Evolutionary conservation across 2,888 invertebrate genomes (phyloP).

Genomic region (Laspeyria flexula): DNA sequence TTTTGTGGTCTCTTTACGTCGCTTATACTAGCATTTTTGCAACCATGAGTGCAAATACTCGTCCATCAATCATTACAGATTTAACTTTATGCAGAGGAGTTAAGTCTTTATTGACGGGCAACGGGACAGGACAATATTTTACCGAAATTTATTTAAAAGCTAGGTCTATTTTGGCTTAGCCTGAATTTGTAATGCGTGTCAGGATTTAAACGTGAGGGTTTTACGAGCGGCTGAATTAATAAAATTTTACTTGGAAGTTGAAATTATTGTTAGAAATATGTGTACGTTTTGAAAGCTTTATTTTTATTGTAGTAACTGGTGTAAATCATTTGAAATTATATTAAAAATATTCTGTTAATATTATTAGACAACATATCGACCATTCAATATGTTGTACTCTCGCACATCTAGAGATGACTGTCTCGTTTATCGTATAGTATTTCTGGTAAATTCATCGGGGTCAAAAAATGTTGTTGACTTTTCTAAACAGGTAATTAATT

Average conservation of each 20-base stretch:
- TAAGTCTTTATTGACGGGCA: constrained; percentile 61
- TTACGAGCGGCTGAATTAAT: neutral
- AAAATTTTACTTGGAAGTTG: neutral
- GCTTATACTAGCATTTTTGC: constrained; percentile 36
- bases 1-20: constrained; percentile 6
- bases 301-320: too few relatives aligned
- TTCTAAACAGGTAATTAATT: too few relatives aligned
- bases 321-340: neutral
- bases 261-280: neutral
- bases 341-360: too few relatives aligned
- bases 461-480: too few relatives aligned
- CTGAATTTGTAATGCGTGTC: neutral
- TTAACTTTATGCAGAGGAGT: constrained; percentile 62
- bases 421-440: too few relatives aligned
- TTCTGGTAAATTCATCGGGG: too few relatives aligned
- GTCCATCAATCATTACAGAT: constrained; percentile 75
- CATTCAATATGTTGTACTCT: too few relatives aligned
- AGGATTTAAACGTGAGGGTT: neutral
- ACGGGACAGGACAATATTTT: constrained; percentile 17
- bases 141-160: constrained; percentile 10
- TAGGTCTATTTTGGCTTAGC: constrained; percentile 4
- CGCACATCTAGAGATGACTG: too few relatives aligned
- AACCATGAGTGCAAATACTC: constrained; percentile 52
- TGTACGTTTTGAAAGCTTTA: too few relatives aligned
- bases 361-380: too few relatives aligned